Conservation (phyloP, 2,113 vertebrate genomes). For the Puffinus mauretanicus region DNA sequence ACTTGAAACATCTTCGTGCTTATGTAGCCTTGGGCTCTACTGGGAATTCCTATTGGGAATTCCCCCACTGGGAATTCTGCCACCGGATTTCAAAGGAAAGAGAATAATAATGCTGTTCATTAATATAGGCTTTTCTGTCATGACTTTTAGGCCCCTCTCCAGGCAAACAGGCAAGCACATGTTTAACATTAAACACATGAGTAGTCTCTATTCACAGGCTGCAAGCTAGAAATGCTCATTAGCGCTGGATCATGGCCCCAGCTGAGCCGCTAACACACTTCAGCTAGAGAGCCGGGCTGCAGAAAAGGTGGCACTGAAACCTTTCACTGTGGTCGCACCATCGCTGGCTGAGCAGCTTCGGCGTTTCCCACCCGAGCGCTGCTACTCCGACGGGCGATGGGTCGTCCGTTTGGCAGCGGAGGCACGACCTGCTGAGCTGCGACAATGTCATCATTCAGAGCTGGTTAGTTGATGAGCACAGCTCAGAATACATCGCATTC, state of each 20-base stretch:
- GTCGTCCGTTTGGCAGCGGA: neutral
- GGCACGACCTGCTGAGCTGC: neutral
- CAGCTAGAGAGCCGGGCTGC: neutral
- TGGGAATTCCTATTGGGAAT: conserved; percentile 58
- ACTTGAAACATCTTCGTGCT: neutral
- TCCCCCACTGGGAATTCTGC: conserved; percentile 58
- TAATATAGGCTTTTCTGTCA: conserved; percentile 38
- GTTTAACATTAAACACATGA: conserved; percentile 54
- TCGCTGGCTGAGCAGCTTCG: accelerated
- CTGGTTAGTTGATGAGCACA: neutral
- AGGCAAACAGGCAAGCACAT: conserved; percentile 48
- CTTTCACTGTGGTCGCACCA: neutral
- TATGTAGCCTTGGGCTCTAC: neutral
- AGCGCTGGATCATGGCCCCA: neutral
- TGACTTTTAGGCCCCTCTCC: conserved; percentile 35
- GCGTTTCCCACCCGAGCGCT: accelerated
- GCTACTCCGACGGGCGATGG: accelerated
- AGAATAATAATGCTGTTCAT: conserved; percentile 42
- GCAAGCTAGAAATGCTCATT: conserved; percentile 45
- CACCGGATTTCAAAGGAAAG: conserved; percentile 42
- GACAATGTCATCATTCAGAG: neutral
- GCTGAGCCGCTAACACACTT: neutral
- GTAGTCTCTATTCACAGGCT: conserved; percentile 27
- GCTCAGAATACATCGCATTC: neutral
- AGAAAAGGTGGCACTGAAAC: neutral